Conservation (phyloP, 2,113 vertebrate genomes). For the Potamarius usumacintae region DNA sequence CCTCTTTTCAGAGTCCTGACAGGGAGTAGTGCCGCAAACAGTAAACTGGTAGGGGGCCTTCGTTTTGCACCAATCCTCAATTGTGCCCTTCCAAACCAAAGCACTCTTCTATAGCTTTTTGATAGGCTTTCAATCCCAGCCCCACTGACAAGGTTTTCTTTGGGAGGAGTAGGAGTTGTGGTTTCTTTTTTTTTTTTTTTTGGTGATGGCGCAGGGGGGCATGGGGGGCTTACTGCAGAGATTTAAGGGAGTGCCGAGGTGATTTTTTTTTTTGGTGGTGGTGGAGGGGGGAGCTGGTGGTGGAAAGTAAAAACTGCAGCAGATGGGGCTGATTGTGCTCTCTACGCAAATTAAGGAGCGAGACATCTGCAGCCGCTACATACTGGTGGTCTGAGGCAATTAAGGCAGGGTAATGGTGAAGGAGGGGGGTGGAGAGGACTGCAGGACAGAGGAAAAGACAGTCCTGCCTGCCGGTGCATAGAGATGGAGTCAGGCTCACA, state of each 20-base stretch:
- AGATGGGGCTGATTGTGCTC: slow-evolving; percentile 99
- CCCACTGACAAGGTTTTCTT: slow-evolving; percentile 81
- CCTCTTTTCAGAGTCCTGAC: slow-evolving; percentile 71
- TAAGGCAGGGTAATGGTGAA: slow-evolving; percentile 78
- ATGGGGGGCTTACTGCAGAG: slow-evolving; percentile 62
- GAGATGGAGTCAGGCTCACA: slow-evolving; percentile 86
- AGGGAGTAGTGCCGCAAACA: slow-evolving; percentile 64
- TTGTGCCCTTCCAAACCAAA: slow-evolving; percentile 89
- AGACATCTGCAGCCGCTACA: slow-evolving; percentile 96
- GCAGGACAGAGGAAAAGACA: slow-evolving; percentile 77
- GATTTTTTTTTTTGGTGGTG: slow-evolving; percentile 61
- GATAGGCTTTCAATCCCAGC: slow-evolving; percentile 98
- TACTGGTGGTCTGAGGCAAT: slow-evolving; percentile 93
- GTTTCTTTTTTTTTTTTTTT: slow-evolving; percentile 61
- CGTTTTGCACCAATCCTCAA: slow-evolving; percentile 80
- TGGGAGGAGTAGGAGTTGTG: slow-evolving; percentile 60
- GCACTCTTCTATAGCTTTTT: slow-evolving; percentile 99
- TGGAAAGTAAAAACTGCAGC: slow-evolving; percentile 90
- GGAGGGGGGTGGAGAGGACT: slow-evolving; percentile 35
- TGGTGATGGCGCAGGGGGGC: slow-evolving; percentile 65
- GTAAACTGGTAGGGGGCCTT: slow-evolving; percentile 85
- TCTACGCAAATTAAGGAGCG: slow-evolving; percentile 91
- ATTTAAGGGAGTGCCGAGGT: slow-evolving; percentile 68
- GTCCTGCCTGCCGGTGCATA: slow-evolving; percentile 84
- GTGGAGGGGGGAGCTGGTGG: slow-evolving; percentile 64